These are phyloP conservation scores for Meteorus cinctellus DNA, from an alignment of 2,888 invertebrate species.

Conservation along the genomic window DNA sequence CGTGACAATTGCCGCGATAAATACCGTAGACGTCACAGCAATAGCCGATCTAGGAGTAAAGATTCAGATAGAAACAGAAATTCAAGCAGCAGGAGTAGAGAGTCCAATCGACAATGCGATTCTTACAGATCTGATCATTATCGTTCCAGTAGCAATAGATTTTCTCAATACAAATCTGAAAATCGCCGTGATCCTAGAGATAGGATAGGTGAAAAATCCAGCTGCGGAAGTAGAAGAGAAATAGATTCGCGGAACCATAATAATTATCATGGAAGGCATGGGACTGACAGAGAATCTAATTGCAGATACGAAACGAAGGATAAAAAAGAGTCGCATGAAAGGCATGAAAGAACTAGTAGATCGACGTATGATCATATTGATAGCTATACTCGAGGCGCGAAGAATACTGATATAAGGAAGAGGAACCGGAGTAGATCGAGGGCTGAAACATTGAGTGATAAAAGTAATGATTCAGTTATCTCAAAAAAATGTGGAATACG, in stretches of 20 bases:
- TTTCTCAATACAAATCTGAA: not conserved
- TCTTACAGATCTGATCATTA: not conserved
- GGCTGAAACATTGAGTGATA: not conserved
- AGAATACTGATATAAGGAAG: not conserved
- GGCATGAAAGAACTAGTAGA: not conserved
- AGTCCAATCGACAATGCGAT: not conserved
- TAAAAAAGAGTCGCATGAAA: slow-evolving; percentile 26
- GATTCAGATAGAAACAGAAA: slow-evolving; percentile 18
- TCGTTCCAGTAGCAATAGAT: not conserved
- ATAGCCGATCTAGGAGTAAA: slow-evolving; percentile 25
- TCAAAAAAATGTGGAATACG: slow-evolving; percentile 1
- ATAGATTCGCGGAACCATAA: not conserved
- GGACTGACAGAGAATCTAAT: not conserved
- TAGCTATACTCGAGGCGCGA: not conserved
- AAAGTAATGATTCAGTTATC: not conserved
- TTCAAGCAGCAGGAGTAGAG: slow-evolving; percentile 15
- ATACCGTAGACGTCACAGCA: slow-evolving; percentile 4
- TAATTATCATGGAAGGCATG: slow-evolving; percentile 2
- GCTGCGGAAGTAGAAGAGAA: not conserved
- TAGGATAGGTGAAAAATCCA: too few relatives aligned
- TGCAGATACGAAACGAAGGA: not conserved
- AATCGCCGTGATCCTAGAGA: not conserved
- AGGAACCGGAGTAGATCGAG: not conserved
- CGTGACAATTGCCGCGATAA: slow-evolving; percentile 17
- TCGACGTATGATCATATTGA: not conserved